A percentile compares a stretch with the other conserved stretches of the same genome.
Evolutionary conservation across 2,888 invertebrate genomes (phyloP).

Genomic region (Acrobasis repandana): DNA sequence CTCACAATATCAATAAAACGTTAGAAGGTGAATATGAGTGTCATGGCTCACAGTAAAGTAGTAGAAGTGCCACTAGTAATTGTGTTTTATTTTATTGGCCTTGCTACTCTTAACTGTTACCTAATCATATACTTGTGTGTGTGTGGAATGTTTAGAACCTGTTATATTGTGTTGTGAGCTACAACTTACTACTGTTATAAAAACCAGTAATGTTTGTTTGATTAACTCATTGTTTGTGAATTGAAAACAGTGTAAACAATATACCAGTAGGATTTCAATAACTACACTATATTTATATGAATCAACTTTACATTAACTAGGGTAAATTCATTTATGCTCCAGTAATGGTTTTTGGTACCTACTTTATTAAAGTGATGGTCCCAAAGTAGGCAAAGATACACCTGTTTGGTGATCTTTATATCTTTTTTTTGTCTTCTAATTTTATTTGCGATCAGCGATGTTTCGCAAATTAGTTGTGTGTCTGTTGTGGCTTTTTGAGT

Average conservation of each 20-base stretch:
- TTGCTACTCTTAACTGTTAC: neutral
- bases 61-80: neutral
- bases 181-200: neutral
- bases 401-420: too few relatives aligned
- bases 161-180: neutral
- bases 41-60: neutral
- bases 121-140: conserved; percentile 9
- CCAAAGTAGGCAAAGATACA: too few relatives aligned
- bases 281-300: too few relatives aligned
- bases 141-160: neutral
- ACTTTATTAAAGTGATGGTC: too few relatives aligned
- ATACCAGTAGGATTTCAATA: neutral
- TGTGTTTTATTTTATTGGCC: neutral
- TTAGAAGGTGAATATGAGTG: neutral
- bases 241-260: neutral
- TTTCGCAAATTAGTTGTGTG: too few relatives aligned
- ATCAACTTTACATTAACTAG: too few relatives aligned
- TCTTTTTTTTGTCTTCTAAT: too few relatives aligned
- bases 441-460: too few relatives aligned
- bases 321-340: too few relatives aligned
- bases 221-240: neutral
- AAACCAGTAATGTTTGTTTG: neutral
- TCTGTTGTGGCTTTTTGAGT: too few relatives aligned
- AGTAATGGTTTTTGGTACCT: too few relatives aligned
- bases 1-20: neutral